Evolutionary conservation across 2,888 invertebrate species (phyloP), one percentile per base, ranked within the genome.

Genomic region (Coremacera marginata): DNA sequence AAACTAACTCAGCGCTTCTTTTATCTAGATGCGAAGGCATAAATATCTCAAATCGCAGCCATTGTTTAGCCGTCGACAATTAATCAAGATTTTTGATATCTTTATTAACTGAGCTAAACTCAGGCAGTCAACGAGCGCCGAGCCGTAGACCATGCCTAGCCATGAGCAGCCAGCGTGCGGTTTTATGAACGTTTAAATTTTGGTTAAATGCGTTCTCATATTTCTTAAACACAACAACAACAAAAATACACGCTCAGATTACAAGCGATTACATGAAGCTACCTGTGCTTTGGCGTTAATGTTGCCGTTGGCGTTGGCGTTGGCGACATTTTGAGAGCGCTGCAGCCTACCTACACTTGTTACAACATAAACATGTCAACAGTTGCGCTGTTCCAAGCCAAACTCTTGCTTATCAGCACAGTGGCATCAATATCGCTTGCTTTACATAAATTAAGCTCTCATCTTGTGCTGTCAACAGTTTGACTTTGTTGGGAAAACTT

Each of bases 71-170:
- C 71, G 74, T 70, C 78, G 79, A 75, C 79, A 80, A 80, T 80
- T 80, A 80, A 80, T 80, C 80, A 80, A 78, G 80, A 79, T 80
- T 78, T 76, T 71, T 77, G 78, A 80, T 78, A 77, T 79, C 79
- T 80, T 70, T 70, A 79, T 81, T 80, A 79, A 76, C 55, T 37
- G 72, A 72, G 75, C 31, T 71, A 77, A 76, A 73, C 76, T 31
- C 44, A 44, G 37, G 37, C 37, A 44, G 44, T 44, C 44, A 44
- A 44, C 44, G 44, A 44, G 44, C 44, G 44, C 44, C 44, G 1
- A 44, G 44, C 44, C 44, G 14, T 44, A 44, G 44, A 62, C 52
- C 82, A 85, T 14, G 34, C 44, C 16, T 19, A 27, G 44, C 44
- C 44, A 44, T 44, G 44, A 44, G 44, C 44, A 44, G 44, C 44